Conservation (phyloP, 2,888 invertebrate species). For the Mesoligia furuncula region DNA sequence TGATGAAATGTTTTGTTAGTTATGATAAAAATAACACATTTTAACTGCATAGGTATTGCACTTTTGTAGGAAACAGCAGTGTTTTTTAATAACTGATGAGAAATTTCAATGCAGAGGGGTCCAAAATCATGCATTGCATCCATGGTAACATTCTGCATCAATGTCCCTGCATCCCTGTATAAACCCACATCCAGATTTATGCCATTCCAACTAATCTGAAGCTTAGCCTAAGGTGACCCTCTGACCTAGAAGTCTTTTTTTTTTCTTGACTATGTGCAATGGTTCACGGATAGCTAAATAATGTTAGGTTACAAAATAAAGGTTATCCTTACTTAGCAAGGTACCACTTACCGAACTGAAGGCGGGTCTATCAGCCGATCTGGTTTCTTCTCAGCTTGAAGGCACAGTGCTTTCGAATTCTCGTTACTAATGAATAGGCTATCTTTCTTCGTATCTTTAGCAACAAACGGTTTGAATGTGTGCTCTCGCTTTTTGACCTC, state of each 20-base stretch:
- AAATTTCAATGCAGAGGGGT: too few species aligned
- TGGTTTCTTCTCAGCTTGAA: slow-evolving; percentile 79
- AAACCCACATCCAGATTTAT: not conserved
- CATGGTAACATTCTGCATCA: too few species aligned
- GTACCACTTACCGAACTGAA: slow-evolving; percentile 73
- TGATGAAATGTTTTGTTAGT: not conserved
- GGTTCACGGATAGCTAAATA: not conserved
- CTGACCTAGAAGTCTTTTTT: not conserved
- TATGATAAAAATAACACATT: not conserved
- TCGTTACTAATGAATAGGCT: slow-evolving; percentile 82
- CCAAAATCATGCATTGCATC: too few species aligned
- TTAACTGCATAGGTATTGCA: too few species aligned
- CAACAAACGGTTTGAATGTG: slow-evolving; percentile 84
- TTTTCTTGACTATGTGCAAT: not conserved
- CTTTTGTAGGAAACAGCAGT: too few species aligned
- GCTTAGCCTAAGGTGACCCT: not conserved
- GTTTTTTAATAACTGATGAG: too few species aligned
- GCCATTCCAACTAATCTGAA: not conserved
- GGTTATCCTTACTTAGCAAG: slow-evolving; percentile 4
- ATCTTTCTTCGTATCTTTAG: slow-evolving; percentile 82
- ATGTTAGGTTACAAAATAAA: slow-evolving; percentile 36
- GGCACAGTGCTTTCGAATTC: slow-evolving; percentile 81
- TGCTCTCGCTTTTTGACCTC: slow-evolving; percentile 86
- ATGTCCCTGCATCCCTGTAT: too few species aligned
- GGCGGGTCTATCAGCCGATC: slow-evolving; percentile 79